Base-by-base conservation (phyloP, 2,797 vertebrate genomes). In the Aphelocoma californica region DNA sequence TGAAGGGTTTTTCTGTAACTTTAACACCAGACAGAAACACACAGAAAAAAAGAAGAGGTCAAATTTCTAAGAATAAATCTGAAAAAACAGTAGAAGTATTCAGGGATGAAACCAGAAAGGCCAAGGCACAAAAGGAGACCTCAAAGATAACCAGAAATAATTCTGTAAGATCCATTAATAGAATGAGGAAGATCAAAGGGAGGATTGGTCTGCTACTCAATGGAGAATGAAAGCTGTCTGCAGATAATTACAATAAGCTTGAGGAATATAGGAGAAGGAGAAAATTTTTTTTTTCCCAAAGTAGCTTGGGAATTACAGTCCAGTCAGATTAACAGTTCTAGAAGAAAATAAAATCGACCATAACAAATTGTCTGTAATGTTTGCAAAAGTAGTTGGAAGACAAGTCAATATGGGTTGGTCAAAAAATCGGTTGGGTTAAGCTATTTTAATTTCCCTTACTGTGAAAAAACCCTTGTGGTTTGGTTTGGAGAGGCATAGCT, bases 141-240 rank as follows among this genome's bases (percentile, higher is more conserved):
- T 93, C 94, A 93, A 47, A 95, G 92, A 95, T 93, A 95, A 95
- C 44, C 71, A 96, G 93, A 94, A 96, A 94, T 94, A 79, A 86
- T 96, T 95, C 73, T 81, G 40, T 66, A 77, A 94, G 73, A 86
- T 60, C 73, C 64, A 44, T 53, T 95, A 88, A 90, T 70, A 86
- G 83, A 88, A 90, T 26, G 66, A 93, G n/a, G 38, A 94, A 92
- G 92, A 95, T 95, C 95, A 96, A 96, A 94, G 88, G 2, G 38
- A 34, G 77, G 47, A 73, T 88, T 88, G 86, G 74, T 65, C 73
- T 92, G 47, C 40, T 86, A 10, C 80, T 94, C 90, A 82, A 4
- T 71, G 56, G 70, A 94, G 73, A 95, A 92, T 80, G 94, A 97
- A 92, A 95, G 60, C 81, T 90, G 81, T 77, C 83, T 94, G 78